phyloP scores from a whole-genome alignment of 2,888 invertebrate species.

The Sminthurinus aureus region DNA sequence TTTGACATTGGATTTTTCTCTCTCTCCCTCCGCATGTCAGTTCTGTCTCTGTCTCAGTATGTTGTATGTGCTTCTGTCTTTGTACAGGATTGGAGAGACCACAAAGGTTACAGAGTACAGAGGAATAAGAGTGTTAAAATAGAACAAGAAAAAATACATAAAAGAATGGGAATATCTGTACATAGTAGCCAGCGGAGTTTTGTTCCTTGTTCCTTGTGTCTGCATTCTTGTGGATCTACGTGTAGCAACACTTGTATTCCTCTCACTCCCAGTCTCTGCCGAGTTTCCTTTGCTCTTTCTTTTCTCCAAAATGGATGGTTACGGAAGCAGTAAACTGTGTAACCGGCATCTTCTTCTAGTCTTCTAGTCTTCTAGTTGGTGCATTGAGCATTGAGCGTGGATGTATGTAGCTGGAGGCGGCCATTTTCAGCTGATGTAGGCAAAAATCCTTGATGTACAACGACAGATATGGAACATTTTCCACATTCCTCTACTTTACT shows the following conservation, averaged over 20 bases:
- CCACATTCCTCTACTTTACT: constrained; percentile 1
- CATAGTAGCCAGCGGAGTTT: constrained; percentile 1
- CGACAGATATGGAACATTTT: constrained; percentile 11
- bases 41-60: background rate
- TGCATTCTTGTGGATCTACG: background rate
- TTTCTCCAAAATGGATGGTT: background rate
- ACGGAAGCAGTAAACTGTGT: constrained; percentile 18
- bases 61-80: no score
- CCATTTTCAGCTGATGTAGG: constrained; percentile 2
- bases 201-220: background rate
- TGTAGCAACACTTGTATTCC: background rate
- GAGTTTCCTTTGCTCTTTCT: background rate
- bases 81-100: background rate
- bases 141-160: no score
- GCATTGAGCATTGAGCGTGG: background rate
- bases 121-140: background rate
- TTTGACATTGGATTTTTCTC: background rate
- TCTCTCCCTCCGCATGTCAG: background rate
- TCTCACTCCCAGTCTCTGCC: background rate
- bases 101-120: background rate
- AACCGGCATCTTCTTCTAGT: constrained; percentile 18
- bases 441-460: constrained; percentile 1
- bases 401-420: background rate
- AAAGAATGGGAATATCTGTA: no score
- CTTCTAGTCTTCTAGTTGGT: background rate